Percentiles rank a stretch among this genome's conserved stretches.
Conservation (phyloP, 1,140 invertebrate species). For the Neodiprion virginianus region DNA sequence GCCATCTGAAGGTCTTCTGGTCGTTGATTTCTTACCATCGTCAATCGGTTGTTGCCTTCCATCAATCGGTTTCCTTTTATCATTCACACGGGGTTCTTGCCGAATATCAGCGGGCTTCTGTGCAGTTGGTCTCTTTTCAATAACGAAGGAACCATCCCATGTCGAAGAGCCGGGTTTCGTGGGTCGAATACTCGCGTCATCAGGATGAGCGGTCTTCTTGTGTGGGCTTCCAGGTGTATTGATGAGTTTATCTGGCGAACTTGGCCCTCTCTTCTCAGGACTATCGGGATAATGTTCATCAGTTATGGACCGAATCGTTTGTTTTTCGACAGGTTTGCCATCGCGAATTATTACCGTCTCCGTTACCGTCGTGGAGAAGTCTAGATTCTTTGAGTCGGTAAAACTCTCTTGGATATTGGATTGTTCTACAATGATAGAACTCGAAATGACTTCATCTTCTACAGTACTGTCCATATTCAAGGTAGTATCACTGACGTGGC, state of each 20-base stretch:
- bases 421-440: conserved; percentile 35
- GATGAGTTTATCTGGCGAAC: conserved; percentile 11
- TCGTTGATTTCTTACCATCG: background rate
- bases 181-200: conserved; percentile 24
- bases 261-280: conserved; percentile 13
- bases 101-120: background rate
- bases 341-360: conserved; percentile 47
- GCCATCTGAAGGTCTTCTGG: conserved; percentile 1
- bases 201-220: background rate
- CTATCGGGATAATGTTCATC: conserved; percentile 2
- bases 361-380: conserved; percentile 39
- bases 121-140: conserved; percentile 25
- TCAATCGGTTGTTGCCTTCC: background rate
- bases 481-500: background rate
- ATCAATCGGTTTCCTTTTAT: conserved; percentile 14
- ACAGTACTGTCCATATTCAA: background rate
- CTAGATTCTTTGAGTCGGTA: conserved; percentile 36
- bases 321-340: conserved; percentile 39
- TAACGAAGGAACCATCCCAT: conserved; percentile 38
- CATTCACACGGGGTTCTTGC: conserved; percentile 21
- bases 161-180: conserved; percentile 33
- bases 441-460: conserved; percentile 31
- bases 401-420: conserved; percentile 39
- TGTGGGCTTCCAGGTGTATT: conserved; percentile 29
- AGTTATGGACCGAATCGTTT: conserved; percentile 4